Evolutionary conservation across 2,797 vertebrate genomes (phyloP).

Genomic region (Squalus acanthias): DNA sequence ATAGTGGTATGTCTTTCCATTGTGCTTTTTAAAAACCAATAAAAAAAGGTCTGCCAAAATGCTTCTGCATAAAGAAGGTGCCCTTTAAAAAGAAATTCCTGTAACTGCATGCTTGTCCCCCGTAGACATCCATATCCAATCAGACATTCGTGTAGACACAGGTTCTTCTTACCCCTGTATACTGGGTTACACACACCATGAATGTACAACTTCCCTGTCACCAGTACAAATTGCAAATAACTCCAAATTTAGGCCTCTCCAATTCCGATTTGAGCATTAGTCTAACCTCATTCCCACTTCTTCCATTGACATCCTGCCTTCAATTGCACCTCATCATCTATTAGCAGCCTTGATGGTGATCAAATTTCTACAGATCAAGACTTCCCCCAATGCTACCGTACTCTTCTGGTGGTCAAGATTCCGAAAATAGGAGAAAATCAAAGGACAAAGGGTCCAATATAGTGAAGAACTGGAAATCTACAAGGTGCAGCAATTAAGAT

Average conservation of each 20-base stretch:
- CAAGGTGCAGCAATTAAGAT: neutral
- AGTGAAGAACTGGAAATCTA: neutral
- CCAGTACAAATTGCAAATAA: neutral
- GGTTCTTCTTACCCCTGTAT: neutral
- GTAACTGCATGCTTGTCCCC: neutral
- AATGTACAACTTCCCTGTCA: neutral
- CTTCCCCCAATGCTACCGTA: neutral
- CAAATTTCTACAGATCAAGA: neutral
- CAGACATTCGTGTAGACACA: neutral
- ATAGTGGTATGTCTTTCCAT: neutral
- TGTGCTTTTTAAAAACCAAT: neutral
- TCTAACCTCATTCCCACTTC: neutral
- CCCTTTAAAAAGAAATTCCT: neutral
- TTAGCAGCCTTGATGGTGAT: neutral
- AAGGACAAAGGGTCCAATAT: neutral
- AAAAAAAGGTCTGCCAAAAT: neutral
- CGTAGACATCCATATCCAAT: neutral
- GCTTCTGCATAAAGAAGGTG: neutral
- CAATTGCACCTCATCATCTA: neutral
- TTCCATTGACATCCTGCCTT: neutral
- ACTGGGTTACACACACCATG: neutral
- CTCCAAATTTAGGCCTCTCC: neutral
- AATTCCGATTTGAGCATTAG: neutral
- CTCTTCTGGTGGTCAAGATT: neutral
- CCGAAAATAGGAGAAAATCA: neutral